Evolutionary conservation across 2,113 vertebrate species (phyloP), one percentile per base, ranked within the genome.

Genomic region (Xiphophorus hellerii): DNA sequence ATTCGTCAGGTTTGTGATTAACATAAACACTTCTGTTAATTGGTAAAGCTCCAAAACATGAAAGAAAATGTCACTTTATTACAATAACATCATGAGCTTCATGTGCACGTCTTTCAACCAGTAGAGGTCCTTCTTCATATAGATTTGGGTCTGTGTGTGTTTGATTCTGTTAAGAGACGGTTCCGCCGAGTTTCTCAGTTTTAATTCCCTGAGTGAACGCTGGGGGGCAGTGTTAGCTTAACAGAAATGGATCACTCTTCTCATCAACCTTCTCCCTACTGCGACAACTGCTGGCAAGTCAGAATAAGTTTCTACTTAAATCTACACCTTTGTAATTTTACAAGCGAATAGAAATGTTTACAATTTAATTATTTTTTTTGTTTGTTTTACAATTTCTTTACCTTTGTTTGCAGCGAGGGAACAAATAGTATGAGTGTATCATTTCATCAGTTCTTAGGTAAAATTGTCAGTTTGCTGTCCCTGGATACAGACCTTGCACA

Each of bases 221-320:
- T 88, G 76, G 91, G 77, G 88, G 91, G 89, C 93, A 94, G 91
- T 92, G 71, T 88, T 67, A 81, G 77, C 71, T 33, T 61, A 61
- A 30, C 2, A 48, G 22, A 76, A 66, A 80, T 1, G 15, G 15
- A 28, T 12, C 2, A 7, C n/a, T 42, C 15, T 8, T 9, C 11
- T 62, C 35, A 17, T 44, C 51, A 35, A 33, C 9, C 22, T 77
- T 28, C 8, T 58, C 7, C 2, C 17, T 58, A 2, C 51, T 58
- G 51, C 2, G 51, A 58, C 51, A 58, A n/a, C 51, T 58, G 7
- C 25, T 20, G 44, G 44, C 44, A 10, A 25, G 51, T 58, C 22
- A 58, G 51, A 58, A 58, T 58, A 8, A 9, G 51, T n/a, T 58
- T n/a, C 51, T n/a, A n/a, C 25, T 1, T 58, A 58, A n/a, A 58